phyloP scores from a whole-genome alignment of 1,140 invertebrate species.

The Psilanteris sp. region DNA sequence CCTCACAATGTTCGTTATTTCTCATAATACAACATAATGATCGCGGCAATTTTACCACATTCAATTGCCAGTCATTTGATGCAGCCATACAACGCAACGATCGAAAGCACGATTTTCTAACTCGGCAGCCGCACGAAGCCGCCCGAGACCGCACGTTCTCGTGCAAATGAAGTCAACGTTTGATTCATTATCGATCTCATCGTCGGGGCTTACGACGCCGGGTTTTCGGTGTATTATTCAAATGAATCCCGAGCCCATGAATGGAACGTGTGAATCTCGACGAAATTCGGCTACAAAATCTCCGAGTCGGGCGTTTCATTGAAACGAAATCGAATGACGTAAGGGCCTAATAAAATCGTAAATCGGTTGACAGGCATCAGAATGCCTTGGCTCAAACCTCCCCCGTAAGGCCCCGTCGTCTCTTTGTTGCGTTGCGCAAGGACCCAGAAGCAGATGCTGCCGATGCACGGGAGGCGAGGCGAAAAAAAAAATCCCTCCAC shows the following conservation, averaged over 20 bases:
- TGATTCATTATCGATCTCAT: slow-evolving; percentile 48
- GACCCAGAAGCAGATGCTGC: slow-evolving; percentile 74
- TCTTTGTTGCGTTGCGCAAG: slow-evolving; percentile 72
- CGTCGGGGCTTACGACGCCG: neutral
- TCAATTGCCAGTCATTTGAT: too few relatives aligned
- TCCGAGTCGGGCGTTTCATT: slow-evolving; percentile 27
- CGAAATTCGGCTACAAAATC: slow-evolving; percentile 36
- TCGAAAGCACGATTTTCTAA: neutral
- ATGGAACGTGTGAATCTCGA: slow-evolving; percentile 54
- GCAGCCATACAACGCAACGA: neutral
- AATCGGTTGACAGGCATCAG: slow-evolving; percentile 75
- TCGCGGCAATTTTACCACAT: too few relatives aligned
- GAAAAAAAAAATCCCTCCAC: slow-evolving; percentile 62
- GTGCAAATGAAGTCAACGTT: slow-evolving; percentile 27
- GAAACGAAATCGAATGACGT: slow-evolving; percentile 76
- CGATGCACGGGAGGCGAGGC: slow-evolving; percentile 63
- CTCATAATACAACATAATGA: too few relatives aligned
- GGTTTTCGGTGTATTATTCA: slow-evolving; percentile 43
- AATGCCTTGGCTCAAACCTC: slow-evolving; percentile 69
- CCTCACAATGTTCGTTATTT: too few relatives aligned
- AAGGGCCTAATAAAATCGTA: slow-evolving; percentile 80
- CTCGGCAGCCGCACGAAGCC: neutral
- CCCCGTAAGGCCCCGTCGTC: slow-evolving; percentile 70
- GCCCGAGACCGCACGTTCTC: slow-evolving; percentile 3
- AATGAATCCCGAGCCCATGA: slow-evolving; percentile 23